These are phyloP conservation scores for Pangasius macronema DNA, from an alignment of 2,797 vertebrate species.

Conservation along the genomic window DNA sequence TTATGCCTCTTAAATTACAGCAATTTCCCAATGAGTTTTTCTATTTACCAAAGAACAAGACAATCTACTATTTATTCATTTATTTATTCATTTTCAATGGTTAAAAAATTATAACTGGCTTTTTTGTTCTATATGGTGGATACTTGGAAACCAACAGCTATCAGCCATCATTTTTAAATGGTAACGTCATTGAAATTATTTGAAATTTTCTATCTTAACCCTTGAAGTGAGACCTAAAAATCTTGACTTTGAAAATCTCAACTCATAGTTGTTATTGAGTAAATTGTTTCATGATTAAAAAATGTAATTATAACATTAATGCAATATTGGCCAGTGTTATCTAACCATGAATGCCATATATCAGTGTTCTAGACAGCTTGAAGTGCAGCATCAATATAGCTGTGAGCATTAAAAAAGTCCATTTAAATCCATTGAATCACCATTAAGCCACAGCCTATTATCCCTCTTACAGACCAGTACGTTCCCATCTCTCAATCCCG, in stretches of 20 bases:
- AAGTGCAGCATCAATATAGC: constrained; percentile 20
- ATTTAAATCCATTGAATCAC: constrained; percentile 10
- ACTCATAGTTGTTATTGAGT: not conserved
- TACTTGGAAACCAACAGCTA: not conserved
- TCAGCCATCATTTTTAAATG: not conserved
- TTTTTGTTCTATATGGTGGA: not conserved
- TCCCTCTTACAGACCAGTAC: not conserved
- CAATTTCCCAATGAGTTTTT: not conserved
- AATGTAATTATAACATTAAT: not conserved
- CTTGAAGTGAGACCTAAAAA: not conserved
- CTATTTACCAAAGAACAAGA: not conserved
- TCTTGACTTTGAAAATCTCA: not conserved
- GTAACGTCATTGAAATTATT: not conserved
- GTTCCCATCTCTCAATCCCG: not conserved
- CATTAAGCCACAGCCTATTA: constrained; percentile 14
- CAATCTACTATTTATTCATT: not conserved
- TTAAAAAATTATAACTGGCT: not conserved
- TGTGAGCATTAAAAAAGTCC: constrained; percentile 14
- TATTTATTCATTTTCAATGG: not conserved
- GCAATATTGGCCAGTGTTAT: not conserved
- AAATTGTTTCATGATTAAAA: not conserved
- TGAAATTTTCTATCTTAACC: not conserved
- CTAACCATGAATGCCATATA: not conserved
- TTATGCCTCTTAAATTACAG: no score
- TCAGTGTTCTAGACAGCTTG: not conserved